Evolutionary conservation across 2,888 invertebrate species (phyloP).

Genomic region (Sisyra nigra): DNA sequence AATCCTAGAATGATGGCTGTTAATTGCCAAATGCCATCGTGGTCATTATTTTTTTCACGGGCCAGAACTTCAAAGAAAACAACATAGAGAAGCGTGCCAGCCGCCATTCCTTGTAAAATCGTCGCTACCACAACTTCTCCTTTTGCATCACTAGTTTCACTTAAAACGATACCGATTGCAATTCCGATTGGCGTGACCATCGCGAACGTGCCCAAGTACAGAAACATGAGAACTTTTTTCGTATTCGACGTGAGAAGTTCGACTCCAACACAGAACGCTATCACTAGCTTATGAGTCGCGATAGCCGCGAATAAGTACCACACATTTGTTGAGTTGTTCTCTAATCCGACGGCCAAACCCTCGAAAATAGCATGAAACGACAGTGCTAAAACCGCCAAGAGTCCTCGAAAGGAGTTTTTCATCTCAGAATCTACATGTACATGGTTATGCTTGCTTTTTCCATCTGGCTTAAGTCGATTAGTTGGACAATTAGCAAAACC

Average conservation of each 20-base stretch:
- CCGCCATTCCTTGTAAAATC: slow-evolving; percentile 53
- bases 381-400: slow-evolving; percentile 45
- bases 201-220: slow-evolving; percentile 44
- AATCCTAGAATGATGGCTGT: slow-evolving; percentile 39
- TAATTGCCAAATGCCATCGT: slow-evolving; percentile 38
- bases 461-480: neutral
- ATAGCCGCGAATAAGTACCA: slow-evolving; percentile 47
- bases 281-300: slow-evolving; percentile 49
- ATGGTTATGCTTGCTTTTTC: slow-evolving; percentile 4
- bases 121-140: slow-evolving; percentile 30
- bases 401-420: slow-evolving; percentile 34
- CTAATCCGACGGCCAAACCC: slow-evolving; percentile 49
- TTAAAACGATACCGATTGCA: slow-evolving; percentile 39
- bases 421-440: slow-evolving; percentile 22
- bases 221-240: slow-evolving; percentile 27
- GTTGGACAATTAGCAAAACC: neutral
- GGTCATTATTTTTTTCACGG: slow-evolving; percentile 42
- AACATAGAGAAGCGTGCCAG: slow-evolving; percentile 63
- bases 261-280: slow-evolving; percentile 48
- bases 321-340: slow-evolving; percentile 35
- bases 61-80: slow-evolving; percentile 71
- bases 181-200: slow-evolving; percentile 50
- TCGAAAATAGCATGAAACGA: slow-evolving; percentile 55
- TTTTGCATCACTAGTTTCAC: slow-evolving; percentile 22
- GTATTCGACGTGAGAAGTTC: slow-evolving; percentile 40